Percentiles rank a stretch among this genome's conserved stretches.
Evolutionary conservation across 1,140 invertebrate species (phyloP).

Genomic region (Hyles euphorbiae): DNA sequence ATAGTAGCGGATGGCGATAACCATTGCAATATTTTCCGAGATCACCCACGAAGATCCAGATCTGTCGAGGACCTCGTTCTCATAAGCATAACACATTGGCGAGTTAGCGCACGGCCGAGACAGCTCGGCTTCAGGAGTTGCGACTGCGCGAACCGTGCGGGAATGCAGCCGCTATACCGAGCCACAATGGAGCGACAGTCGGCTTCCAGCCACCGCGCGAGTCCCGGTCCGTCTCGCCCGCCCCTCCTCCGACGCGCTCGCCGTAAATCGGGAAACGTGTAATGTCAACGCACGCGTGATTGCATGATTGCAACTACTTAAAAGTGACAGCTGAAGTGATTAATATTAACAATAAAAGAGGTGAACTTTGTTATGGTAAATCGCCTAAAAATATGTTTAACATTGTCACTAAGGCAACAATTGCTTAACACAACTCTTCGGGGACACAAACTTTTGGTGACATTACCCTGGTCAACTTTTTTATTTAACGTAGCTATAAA

Average conservation of each 20-base stretch:
- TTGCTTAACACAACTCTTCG: too few species aligned
- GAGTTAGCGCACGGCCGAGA: too few species aligned
- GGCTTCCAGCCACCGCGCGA: conserved; percentile 29
- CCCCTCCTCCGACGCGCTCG: conserved; percentile 1
- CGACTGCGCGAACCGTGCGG: conserved; percentile 53
- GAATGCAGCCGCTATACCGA: conserved; percentile 39
- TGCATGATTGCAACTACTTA: conserved; percentile 43
- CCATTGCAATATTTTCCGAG: neutral
- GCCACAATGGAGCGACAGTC: conserved; percentile 43
- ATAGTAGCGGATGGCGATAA: neutral
- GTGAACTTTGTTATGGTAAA: conserved; percentile 40
- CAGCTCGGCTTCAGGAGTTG: conserved; percentile 22
- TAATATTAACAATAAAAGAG: conserved; percentile 47
- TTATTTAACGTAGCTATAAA: too few species aligned
- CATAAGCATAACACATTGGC: neutral
- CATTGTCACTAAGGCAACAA: too few species aligned
- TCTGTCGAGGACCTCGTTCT: conserved; percentile 10
- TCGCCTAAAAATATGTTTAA: conserved; percentile 1
- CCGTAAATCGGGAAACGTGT: conserved; percentile 28
- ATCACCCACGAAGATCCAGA: conserved; percentile 9
- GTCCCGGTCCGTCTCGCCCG: conserved; percentile 22
- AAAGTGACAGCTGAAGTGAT: conserved; percentile 57
- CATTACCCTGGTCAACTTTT: too few species aligned
- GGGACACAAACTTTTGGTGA: too few species aligned
- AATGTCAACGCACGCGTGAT: conserved; percentile 47